phyloP scores from a whole-genome alignment of 2,113 vertebrate species.

The Crotalus horridus region DNA sequence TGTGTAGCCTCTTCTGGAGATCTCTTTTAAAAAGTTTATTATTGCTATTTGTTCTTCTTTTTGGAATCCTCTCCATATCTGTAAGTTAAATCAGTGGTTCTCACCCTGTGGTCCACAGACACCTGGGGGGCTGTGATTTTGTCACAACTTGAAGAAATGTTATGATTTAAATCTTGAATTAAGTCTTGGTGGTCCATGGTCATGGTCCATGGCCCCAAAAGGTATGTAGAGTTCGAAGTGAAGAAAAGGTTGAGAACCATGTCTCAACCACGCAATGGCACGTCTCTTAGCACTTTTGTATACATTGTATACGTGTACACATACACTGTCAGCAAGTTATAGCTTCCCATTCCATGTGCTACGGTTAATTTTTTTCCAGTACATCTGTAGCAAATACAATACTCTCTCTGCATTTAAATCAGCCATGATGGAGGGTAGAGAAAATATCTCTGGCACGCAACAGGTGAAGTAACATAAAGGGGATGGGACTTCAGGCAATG shows the following conservation, averaged over 20 bases:
- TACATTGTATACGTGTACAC: background rate
- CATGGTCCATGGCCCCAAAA: background rate
- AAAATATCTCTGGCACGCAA: background rate
- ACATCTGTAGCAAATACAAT: slow-evolving; percentile 2
- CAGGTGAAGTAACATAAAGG: background rate
- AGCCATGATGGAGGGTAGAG: background rate
- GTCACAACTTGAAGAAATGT: background rate
- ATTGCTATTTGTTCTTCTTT: background rate
- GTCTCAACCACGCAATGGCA: background rate
- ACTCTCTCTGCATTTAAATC: slow-evolving; percentile 2
- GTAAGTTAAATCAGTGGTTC: background rate
- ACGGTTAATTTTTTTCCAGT: background rate
- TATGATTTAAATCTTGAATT: background rate
- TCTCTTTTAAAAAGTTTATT: background rate
- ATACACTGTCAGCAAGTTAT: background rate
- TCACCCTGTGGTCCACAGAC: background rate
- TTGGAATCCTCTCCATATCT: background rate
- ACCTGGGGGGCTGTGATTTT: background rate
- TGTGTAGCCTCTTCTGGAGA: background rate
- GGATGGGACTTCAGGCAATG: background rate
- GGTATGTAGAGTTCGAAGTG: background rate
- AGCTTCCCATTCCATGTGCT: background rate
- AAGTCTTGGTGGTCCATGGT: background rate
- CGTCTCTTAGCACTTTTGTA: background rate
- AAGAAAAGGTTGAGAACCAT: background rate